These are phyloP conservation scores for Myotis vivesi DNA, from an alignment of 2,797 vertebrate genomes.

Conservation along the genomic window DNA sequence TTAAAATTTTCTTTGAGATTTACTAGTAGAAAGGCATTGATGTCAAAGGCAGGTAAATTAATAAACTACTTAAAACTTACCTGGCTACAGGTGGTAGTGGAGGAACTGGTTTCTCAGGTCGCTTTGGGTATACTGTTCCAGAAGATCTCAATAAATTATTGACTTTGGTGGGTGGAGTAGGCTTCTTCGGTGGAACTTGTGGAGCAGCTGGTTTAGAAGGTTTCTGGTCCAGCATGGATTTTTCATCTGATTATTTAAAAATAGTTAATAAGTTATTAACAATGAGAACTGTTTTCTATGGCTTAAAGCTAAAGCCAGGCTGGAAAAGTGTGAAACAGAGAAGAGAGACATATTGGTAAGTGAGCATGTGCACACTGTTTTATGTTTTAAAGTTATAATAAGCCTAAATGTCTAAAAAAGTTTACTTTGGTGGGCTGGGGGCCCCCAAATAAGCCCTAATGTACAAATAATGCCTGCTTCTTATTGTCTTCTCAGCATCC, in stretches of 20 bases:
- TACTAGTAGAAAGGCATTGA: neutral
- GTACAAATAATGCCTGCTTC: neutral
- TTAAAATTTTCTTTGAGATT: constrained; percentile 9
- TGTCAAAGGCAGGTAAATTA: neutral
- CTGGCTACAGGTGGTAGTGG: constrained; percentile 85
- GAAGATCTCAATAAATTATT: constrained; percentile 83
- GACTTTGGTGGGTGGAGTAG: constrained; percentile 89
- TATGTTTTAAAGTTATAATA: neutral
- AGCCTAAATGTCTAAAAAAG: neutral
- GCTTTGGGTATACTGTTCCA: constrained; percentile 87
- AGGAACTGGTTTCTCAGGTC: constrained; percentile 91
- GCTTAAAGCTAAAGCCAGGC: neutral
- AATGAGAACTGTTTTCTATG: neutral
- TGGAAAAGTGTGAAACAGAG: neutral
- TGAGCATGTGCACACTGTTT: neutral
- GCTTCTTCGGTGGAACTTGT: constrained; percentile 95
- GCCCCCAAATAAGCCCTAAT: neutral
- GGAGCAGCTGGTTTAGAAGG: constrained; percentile 92
- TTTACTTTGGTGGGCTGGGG: neutral
- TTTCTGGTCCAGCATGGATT: constrained; percentile 87
- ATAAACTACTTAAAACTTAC: constrained; percentile 77
- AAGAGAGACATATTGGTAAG: neutral
- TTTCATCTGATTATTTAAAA: constrained; percentile 87
- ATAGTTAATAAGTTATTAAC: constrained; percentile 25
- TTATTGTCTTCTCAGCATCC: neutral